Conservation (phyloP, 2,888 invertebrate genomes). For the Catocala fraxini region DNA sequence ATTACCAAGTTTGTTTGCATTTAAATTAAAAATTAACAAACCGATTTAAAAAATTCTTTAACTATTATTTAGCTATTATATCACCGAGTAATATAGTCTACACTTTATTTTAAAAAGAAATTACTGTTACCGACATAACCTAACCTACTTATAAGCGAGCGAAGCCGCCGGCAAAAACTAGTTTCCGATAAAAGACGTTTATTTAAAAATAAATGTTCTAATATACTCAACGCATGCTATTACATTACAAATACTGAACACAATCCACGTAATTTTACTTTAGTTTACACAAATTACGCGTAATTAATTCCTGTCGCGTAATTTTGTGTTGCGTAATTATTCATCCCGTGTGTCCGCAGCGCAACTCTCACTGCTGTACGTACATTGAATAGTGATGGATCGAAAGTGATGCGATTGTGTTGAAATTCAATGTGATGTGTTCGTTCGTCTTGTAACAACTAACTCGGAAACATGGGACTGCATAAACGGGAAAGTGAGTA, state of each 20-base stretch:
- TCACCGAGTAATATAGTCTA: too few species aligned
- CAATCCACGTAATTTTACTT: conserved; percentile 40
- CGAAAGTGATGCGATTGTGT: conserved; percentile 63
- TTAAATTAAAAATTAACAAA: too few species aligned
- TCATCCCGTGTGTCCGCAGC: conserved; percentile 43
- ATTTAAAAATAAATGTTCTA: too few species aligned
- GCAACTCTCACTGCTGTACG: conserved; percentile 40
- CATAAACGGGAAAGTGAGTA: conserved; percentile 81
- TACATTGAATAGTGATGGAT: conserved; percentile 55
- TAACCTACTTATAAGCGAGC: too few species aligned
- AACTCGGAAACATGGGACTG: conserved; percentile 72
- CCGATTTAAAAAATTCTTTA: too few species aligned
- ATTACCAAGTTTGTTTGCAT: too few species aligned
- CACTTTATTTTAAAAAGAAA: too few species aligned
- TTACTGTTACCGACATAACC: too few species aligned
- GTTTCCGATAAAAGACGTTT: too few species aligned
- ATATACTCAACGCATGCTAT: too few species aligned
- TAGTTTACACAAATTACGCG: conserved; percentile 22
- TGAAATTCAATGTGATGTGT: conserved; percentile 64
- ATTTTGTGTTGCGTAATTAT: conserved; percentile 36
- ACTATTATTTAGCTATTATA: too few species aligned
- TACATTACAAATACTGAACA: conserved; percentile 1
- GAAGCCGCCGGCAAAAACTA: too few species aligned
- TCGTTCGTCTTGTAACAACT: conserved; percentile 47
- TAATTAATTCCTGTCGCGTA: conserved; percentile 32